Conservation (phyloP, 1,140 invertebrate genomes). For the Diplogasteroides magnus region DNA sequence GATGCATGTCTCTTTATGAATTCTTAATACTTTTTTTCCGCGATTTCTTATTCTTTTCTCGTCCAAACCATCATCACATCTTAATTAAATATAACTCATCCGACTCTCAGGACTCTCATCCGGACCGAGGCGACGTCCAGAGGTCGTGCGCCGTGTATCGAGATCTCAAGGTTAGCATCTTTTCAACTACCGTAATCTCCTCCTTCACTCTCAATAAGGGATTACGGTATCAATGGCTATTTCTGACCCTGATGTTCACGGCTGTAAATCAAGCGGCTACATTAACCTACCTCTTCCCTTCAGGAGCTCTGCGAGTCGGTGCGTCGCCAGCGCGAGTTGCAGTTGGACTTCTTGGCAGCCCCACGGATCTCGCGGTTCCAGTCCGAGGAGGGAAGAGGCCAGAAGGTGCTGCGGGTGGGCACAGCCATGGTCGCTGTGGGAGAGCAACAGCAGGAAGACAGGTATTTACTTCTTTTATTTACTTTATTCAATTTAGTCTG, state of each 20-base stretch:
- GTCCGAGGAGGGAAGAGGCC: neutral
- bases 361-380: neutral
- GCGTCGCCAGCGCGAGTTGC: conserved; percentile 5
- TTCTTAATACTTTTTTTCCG: too few species aligned
- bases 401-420: too few species aligned
- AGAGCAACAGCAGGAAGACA: too few species aligned
- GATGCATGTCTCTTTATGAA: too few species aligned
- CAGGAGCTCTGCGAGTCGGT: conserved; percentile 22
- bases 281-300: too few species aligned
- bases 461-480: too few species aligned
- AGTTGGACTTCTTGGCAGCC: neutral
- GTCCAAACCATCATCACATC: too few species aligned
- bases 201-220: conserved; percentile 73
- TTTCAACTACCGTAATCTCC: conserved; percentile 78
- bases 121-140: conserved; percentile 90
- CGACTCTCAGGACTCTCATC: conserved; percentile 72
- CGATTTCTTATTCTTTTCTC: too few species aligned
- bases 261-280: conserved; percentile 5
- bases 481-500: too few species aligned
- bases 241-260: conserved; percentile 4
- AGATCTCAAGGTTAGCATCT: conserved; percentile 75
- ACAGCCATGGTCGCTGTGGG: too few species aligned
- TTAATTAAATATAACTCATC: conserved; percentile 10
- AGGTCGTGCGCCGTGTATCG: conserved; percentile 85
- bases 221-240: conserved; percentile 52